A percentile compares a stretch with the other conserved stretches of the same genome.
These are phyloP conservation scores for Centrocercus urophasianus DNA, from an alignment of 2,113 vertebrate species.

Conservation along the genomic window DNA sequence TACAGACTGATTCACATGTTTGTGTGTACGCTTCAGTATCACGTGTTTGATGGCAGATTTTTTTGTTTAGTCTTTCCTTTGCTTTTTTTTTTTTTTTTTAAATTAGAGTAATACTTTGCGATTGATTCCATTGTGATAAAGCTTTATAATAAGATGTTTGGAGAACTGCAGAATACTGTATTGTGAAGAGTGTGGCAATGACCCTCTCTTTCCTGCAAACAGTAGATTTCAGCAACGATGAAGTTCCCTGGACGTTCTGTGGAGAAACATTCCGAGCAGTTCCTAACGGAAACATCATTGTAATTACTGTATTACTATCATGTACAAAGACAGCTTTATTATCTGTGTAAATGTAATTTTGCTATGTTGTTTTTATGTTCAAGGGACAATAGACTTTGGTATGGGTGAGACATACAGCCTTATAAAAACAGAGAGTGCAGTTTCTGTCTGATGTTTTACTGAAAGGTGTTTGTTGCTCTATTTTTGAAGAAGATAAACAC, in stretches of 20 bases:
- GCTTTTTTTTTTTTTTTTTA: background rate
- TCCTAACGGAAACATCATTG: slow-evolving; percentile 25
- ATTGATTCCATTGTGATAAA: background rate
- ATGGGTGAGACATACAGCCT: slow-evolving; percentile 33
- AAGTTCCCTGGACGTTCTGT: background rate
- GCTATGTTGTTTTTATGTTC: slow-evolving; percentile 43
- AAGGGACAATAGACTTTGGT: slow-evolving; percentile 22
- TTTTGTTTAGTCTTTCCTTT: background rate
- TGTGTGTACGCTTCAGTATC: background rate
- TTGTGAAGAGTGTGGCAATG: background rate
- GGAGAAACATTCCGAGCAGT: background rate
- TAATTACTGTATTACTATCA: slow-evolving; percentile 54
- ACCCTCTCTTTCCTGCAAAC: background rate
- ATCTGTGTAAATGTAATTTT: slow-evolving; percentile 62
- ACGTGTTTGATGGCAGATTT: background rate
- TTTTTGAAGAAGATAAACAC: slow-evolving; percentile 35
- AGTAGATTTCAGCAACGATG: background rate
- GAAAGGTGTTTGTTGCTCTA: slow-evolving; percentile 29
- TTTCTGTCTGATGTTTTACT: slow-evolving; percentile 26
- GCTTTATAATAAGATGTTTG: background rate
- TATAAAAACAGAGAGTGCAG: slow-evolving; percentile 55
- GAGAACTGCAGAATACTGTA: background rate
- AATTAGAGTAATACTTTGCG: background rate
- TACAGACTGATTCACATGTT: rapidly evolving
- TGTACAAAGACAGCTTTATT: slow-evolving; percentile 59